A percentile compares a stretch with the other conserved stretches of the same genome.
Evolutionary conservation across 2,888 invertebrate genomes (phyloP).

Genomic region (Leptodirus hochenwartii): DNA sequence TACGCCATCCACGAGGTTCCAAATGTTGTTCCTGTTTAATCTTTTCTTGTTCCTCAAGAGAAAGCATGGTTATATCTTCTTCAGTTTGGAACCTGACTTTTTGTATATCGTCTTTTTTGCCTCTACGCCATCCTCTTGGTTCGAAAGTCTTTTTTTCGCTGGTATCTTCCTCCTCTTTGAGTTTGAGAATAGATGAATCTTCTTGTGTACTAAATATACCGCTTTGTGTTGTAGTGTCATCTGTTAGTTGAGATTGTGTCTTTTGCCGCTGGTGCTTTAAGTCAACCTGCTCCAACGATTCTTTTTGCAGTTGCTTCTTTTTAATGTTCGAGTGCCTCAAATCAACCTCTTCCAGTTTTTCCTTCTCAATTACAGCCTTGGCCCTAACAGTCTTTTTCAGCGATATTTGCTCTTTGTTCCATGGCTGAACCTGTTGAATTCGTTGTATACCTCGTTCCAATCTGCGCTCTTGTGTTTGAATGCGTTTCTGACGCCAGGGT

Average conservation of each 20-base stretch:
- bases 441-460: slow-evolving; percentile 13
- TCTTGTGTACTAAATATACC: slow-evolving; percentile 10
- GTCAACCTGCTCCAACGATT: slow-evolving; percentile 28
- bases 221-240: slow-evolving; percentile 5
- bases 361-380: slow-evolving; percentile 23
- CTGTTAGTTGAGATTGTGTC: slow-evolving; percentile 8
- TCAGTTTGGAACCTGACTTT: slow-evolving; percentile 15
- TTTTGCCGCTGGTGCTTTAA: slow-evolving; percentile 29
- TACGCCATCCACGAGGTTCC: slow-evolving; percentile 15
- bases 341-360: slow-evolving; percentile 28
- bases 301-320: slow-evolving; percentile 19
- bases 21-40: slow-evolving; percentile 12
- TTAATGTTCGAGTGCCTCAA: slow-evolving; percentile 32
- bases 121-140: slow-evolving; percentile 21
- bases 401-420: slow-evolving; percentile 45
- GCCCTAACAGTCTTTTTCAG: slow-evolving; percentile 30
- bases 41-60: slow-evolving; percentile 19
- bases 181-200: slow-evolving; percentile 11
- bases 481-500: slow-evolving; percentile 30
- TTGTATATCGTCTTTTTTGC: slow-evolving; percentile 16
- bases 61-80: slow-evolving; percentile 19
- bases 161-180: slow-evolving; percentile 9
- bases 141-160: slow-evolving; percentile 23
- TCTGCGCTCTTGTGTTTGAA: slow-evolving; percentile 18
- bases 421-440: slow-evolving; percentile 27